Base-by-base conservation (phyloP, 64 coral and sea anemone species). In the Montipora efflorescens region DNA sequence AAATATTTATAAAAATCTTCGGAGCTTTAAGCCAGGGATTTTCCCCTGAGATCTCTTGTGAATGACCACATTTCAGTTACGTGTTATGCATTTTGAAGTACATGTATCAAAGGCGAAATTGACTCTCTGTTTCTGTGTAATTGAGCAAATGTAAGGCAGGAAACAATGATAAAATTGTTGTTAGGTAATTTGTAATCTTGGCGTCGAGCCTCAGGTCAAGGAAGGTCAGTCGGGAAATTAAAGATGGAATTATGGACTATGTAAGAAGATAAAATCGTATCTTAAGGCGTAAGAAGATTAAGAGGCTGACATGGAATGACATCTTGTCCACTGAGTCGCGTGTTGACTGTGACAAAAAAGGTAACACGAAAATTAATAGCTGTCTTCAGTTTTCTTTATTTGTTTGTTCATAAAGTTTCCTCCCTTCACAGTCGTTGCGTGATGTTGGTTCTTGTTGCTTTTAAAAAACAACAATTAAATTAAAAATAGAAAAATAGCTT, bases 161-260 rank as follows among this genome's bases (percentile, higher is more conserved):
- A 84, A 47, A 46, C 55, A 84, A 84, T 84, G 81, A 25, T 18
- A 69, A 57, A 57, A 57, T 57, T 47, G 14, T 67, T 84, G 10
- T 84, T 47, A 71, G 82, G 82, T 19, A 46, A 71, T 16, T 84
- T 19, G 7, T 71, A 18, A 47, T 71, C 25, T 86, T 86, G 82
- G 82, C 82, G 82, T n/a, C 47, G 7, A 86, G 82, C 82, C 67
- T n/a, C 18, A 46, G 82, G 62, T 86, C 82, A 86, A 66, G 15
- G 66, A 86, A 67, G 82, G 82, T 69, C 53, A 86, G 44, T 36
- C 82, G 67, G 62, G 5, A 50, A 71, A 86, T 51, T 86, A 86
- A 86, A 72, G 43, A 7, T 71, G 82, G 66, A 86, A 86, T 86
- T 67, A 86, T 78, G 18, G 66, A 86, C 67, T 86, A 86, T 71